A percentile compares a stretch with the other conserved stretches of the same genome.
Evolutionary conservation across 2,888 invertebrate species (phyloP).

Genomic region (Agrochola circellaris): DNA sequence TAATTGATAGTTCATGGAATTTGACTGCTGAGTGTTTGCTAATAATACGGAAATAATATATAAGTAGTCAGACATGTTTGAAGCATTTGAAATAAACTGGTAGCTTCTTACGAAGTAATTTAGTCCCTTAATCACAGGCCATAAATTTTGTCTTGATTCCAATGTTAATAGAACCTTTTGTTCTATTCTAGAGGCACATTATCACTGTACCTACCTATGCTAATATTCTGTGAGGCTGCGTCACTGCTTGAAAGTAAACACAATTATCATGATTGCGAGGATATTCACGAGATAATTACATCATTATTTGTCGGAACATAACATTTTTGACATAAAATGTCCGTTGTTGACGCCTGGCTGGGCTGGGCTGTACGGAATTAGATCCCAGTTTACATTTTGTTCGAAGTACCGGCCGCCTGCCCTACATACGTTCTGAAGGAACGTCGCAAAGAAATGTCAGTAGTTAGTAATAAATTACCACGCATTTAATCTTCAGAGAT

Average conservation of each 20-base stretch:
- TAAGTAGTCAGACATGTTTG: neutral
- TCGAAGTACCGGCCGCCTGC: constrained; percentile 46
- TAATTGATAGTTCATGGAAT: constrained; percentile 46
- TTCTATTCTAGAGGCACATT: constrained; percentile 33
- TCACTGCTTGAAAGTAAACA: constrained; percentile 61
- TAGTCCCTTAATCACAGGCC: constrained; percentile 6
- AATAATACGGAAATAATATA: neutral
- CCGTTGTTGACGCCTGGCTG: constrained; percentile 43
- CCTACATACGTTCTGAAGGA: constrained; percentile 52
- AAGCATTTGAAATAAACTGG: constrained; percentile 5
- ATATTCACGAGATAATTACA: constrained; percentile 56
- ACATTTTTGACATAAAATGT: constrained; percentile 56
- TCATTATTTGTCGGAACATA: constrained; percentile 47
- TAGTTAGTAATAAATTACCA: constrained; percentile 48
- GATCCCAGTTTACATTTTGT: constrained; percentile 55
- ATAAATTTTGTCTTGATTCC: constrained; percentile 36
- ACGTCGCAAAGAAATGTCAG: constrained; percentile 63
- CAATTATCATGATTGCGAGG: constrained; percentile 47
- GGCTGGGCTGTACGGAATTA: constrained; percentile 62
- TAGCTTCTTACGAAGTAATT: constrained; percentile 13
- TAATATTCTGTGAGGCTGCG: constrained; percentile 47
- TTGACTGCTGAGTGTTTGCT: neutral
- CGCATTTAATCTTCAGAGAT: constrained; percentile 47
- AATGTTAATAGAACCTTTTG: constrained; percentile 41
- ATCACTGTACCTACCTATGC: constrained; percentile 23